Percentiles rank a stretch among this genome's conserved stretches.
Evolutionary conservation across 2,113 vertebrate genomes (phyloP).

Genomic region (Pygoscelis adeliae): DNA sequence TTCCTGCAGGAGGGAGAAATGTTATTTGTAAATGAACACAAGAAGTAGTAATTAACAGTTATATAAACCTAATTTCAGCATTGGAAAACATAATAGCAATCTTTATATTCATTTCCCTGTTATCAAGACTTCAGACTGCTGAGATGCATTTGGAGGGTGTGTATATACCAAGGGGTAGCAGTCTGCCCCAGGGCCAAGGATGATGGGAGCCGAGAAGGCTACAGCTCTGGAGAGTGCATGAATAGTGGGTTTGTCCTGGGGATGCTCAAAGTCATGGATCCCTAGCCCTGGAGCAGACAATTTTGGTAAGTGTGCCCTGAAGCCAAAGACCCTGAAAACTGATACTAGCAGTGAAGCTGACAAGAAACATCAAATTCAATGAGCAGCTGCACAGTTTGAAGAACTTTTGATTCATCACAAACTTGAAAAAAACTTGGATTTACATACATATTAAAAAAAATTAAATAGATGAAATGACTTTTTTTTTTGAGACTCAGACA

Average conservation of each 20-base stretch:
- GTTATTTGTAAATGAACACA: conserved; percentile 7
- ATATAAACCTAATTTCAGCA: conserved; percentile 8
- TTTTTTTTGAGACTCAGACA: neutral
- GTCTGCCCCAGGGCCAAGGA: neutral
- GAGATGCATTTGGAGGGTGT: neutral
- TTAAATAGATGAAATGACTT: neutral
- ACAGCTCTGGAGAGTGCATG: neutral
- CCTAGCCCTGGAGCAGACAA: neutral
- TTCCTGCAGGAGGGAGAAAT: neutral
- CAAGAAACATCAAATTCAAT: neutral
- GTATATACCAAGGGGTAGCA: neutral
- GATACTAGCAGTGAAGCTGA: neutral
- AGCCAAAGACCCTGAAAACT: neutral
- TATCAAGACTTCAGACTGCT: neutral
- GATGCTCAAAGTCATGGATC: neutral
- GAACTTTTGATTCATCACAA: neutral
- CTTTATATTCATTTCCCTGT: neutral
- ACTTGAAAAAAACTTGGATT: neutral
- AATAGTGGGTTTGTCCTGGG: neutral
- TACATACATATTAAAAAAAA: conserved; percentile 29
- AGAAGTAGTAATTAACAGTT: neutral
- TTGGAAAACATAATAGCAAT: neutral
- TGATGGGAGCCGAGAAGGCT: neutral
- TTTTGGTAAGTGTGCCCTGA: neutral
- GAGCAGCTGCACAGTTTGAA: neutral